Percentiles rank a stretch among this genome's conserved stretches.
These are phyloP conservation scores for Pocillopora meandrina DNA, from an alignment of 92 coral and sea anemone species.

Conservation along the genomic window DNA sequence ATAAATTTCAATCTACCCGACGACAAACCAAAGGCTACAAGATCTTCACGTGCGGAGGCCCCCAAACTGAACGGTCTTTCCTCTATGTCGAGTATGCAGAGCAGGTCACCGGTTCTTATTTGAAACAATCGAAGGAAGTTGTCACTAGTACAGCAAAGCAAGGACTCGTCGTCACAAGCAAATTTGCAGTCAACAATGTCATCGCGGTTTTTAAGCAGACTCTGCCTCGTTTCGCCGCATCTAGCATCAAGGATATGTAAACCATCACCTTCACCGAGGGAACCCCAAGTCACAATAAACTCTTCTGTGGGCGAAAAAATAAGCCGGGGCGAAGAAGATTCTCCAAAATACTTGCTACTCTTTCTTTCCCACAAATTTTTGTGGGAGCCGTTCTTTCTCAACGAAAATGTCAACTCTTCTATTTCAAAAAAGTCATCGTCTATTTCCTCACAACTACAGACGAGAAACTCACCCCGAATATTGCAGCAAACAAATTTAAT, in stretches of 20 bases:
- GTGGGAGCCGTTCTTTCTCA: background rate
- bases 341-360: background rate
- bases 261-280: background rate
- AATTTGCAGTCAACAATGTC: conserved; percentile 28
- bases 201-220: background rate
- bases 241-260: conserved; percentile 3
- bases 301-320: background rate
- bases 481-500: background rate
- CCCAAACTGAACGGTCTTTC: conserved; percentile 8
- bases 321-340: background rate
- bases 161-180: background rate
- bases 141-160: conserved; percentile 13
- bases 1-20: background rate
- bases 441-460: background rate
- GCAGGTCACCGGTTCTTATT: background rate
- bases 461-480: background rate
- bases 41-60: background rate
- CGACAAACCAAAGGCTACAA: conserved; percentile 19
- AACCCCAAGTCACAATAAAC: conserved; percentile 14
- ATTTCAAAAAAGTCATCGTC: background rate
- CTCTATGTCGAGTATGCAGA: conserved; percentile 1
- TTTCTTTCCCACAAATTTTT: background rate
- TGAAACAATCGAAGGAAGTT: conserved; percentile 24
- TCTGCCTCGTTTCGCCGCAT: background rate
- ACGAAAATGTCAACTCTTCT: background rate